Base-by-base conservation (phyloP, 2,888 invertebrate genomes). In the Hyles lineata region DNA sequence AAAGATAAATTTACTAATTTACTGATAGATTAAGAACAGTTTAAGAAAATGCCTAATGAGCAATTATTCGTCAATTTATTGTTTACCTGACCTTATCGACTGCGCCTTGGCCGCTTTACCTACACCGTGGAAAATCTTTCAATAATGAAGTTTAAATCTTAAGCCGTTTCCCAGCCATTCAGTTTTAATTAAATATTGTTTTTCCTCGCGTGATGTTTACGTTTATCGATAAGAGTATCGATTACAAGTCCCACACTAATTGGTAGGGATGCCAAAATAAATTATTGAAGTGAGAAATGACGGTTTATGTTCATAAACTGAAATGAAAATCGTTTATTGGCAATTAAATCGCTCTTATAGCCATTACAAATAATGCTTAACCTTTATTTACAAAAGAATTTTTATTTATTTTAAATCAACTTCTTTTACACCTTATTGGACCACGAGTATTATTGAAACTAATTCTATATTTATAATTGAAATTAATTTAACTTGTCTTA, bases 21-120 rank as follows among this genome's bases (percentile, higher is more conserved):
- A 32, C 32, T 32, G 4, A n/a, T 62, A 6, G 32, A 77, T 72
- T 75, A 69, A 73, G 55, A 77, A 73, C 58, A 60, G 43, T 63
- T 60, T 72, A 21, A 32, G 5, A 19, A 29, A 84, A 85, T 79
- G 76, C 76, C 78, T 83, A 79, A 74, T 75, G 55, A 77, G 77
- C 79, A 80, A 83, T 83, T 81, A 71, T 52, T 71, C 29, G 15
- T 62, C 32, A 80, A 76, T 79, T 78, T 75, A 79, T 72, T 80
- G 78, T 78, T 82, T 77, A 72, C 76, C 75, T 80, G 88, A 85
- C 87, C 89, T 88, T 78, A 84, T 77, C 70, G 73, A 71, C 7
- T 55, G 72, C 73, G 71, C 92, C 92, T 90, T 92, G 92, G 82
- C 92, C 91, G 83, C 83, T 79, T 88, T 91, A 84, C 74, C 77